Percentiles rank a stretch among this genome's conserved stretches.
Conservation (phyloP, 2,113 vertebrate species). For the Cephalopholis sonnerati region DNA sequence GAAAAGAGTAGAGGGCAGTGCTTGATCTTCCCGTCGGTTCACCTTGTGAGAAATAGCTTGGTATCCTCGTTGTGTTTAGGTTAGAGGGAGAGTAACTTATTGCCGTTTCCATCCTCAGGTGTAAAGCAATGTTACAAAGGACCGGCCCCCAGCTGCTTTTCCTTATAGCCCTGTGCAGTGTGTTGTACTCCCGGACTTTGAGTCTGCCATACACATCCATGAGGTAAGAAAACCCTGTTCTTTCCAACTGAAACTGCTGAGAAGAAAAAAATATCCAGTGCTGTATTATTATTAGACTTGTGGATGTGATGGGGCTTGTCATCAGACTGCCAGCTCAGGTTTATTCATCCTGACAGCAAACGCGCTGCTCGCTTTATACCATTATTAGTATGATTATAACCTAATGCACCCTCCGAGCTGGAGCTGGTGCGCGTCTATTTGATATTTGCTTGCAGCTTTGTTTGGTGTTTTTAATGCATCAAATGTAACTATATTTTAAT, state of each 20-base stretch:
- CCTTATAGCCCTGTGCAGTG: conserved; percentile 87
- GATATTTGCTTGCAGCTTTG: too few relatives aligned
- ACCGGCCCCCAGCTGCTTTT: conserved; percentile 88
- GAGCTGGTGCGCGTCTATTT: background rate
- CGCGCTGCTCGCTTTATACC: background rate
- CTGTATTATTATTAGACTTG: background rate
- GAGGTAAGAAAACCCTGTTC: conserved; percentile 83
- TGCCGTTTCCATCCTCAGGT: conserved; percentile 65
- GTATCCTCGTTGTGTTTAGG: background rate
- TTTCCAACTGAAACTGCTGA: rapidly evolving
- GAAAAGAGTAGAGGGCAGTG: background rate
- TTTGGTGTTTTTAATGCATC: background rate
- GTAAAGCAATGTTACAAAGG: conserved; percentile 89
- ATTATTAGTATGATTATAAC: background rate
- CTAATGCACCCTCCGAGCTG: background rate
- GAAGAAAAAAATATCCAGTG: background rate
- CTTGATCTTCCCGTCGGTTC: too few relatives aligned
- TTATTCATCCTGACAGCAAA: background rate
- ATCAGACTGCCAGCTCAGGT: background rate
- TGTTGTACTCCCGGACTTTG: conserved; percentile 87
- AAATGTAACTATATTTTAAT: background rate
- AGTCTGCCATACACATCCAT: conserved; percentile 87
- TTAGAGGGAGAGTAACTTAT: conserved; percentile 7
- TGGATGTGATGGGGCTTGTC: background rate
- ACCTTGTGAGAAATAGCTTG: background rate